Evolutionary conservation across 92 coral and sea anemone species (phyloP), one percentile per base, ranked within the genome.

Genomic region (Montipora capitata): DNA sequence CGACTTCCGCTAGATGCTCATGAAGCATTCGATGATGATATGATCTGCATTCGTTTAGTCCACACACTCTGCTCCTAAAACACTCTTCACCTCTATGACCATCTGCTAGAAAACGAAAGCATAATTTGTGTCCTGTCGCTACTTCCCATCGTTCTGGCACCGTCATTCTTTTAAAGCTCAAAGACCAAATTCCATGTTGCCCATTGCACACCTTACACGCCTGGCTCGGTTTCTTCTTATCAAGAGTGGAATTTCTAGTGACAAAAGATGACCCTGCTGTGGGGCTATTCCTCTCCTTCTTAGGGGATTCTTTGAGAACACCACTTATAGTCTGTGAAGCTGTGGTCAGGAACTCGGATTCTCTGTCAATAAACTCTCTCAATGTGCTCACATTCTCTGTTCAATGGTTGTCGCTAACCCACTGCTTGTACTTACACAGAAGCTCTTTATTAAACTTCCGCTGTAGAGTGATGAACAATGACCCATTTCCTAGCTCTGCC

Each of bases 281-380:
- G 3, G 63, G 35, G 35, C 35, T 27, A 27, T 27, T 27, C 35
- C 27, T 20, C 27, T 20, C 27, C 35, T 27, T 27, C 35, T 27
- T 1, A 27, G 35, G 35, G 35, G 61, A 6, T 38, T 68, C 92
- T 54, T 76, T 85, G 42, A 85, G 15, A 18, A 89, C 78, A 42
- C 89, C 85, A n/a, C 44, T 49, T 74, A 89, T 83, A 4, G 80
- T 83, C 78, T 89, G 89, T 1, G 88, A 76, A n/a, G 92, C 92
- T 48, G 89, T 89, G 51, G 92, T 83, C 49, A 81, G 52, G 20
- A 71, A 88, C 70, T 88, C 81, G 40, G 88, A 71, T 72, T 81
- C 95, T 77, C 87, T 62, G 63, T 83, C 91, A 80, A 92, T 72
- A 35, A 89, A 89, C 77, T 92, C 93, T 65, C 93, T 71, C 72